A percentile compares a stretch with the other conserved stretches of the same genome.
Conservation (phyloP, 2,113 vertebrate species). For the Arenaria interpres region DNA sequence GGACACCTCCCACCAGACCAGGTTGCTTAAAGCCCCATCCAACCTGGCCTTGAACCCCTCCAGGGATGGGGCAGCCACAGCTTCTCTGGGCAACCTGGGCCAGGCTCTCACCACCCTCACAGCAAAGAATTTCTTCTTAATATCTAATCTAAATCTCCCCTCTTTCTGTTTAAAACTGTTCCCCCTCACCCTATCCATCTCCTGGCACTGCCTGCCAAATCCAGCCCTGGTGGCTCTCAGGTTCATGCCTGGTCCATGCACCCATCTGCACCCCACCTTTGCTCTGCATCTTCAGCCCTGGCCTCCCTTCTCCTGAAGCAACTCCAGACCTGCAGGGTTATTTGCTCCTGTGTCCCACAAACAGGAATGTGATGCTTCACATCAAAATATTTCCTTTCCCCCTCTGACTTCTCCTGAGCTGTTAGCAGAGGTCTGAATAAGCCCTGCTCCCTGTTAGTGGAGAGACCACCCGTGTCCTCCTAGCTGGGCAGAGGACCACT, state of each 20-base stretch:
- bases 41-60: too few species aligned
- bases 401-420: neutral
- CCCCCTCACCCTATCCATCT: too few species aligned
- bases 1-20: too few species aligned
- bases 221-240: neutral
- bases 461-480: neutral
- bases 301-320: neutral
- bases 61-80: too few species aligned
- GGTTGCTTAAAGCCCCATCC: too few species aligned
- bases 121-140: too few species aligned
- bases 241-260: neutral
- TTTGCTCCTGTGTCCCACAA: neutral
- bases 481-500: neutral
- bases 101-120: too few species aligned
- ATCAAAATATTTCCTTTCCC: neutral
- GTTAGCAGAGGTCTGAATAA: neutral
- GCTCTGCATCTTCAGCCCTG: neutral
- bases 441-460: rapidly evolving
- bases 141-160: too few species aligned
- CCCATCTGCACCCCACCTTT: neutral
- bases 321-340: neutral
- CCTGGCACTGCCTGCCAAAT: neutral
- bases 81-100: too few species aligned
- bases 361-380: neutral
- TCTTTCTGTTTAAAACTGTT: too few species aligned